Evolutionary conservation across 2,888 invertebrate species (phyloP), one percentile per base, ranked within the genome.

Genomic region (Caenorhabditis panamensis): DNA sequence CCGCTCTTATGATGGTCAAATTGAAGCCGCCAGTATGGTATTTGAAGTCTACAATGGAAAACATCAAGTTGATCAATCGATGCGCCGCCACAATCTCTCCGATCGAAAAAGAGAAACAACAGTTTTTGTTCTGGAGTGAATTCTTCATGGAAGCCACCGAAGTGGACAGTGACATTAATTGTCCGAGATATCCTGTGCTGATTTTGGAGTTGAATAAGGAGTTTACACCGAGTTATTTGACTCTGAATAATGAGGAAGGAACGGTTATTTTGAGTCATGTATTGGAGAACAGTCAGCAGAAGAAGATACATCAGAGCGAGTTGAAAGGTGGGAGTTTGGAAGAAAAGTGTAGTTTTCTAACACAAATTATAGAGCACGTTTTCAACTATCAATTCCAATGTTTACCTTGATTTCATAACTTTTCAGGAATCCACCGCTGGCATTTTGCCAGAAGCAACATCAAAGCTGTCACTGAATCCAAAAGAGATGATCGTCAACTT

Each of bases 121-220:
- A 84, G 59, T 86, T 85, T 51, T 78, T 86, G 9, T 87, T 86
- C 75, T 87, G 87, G 87, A 75, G 97, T 94, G 98, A 99, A 90
- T 98, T 96, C 92, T 98, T 99, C 92, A 94, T 96, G 44, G 97
- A 97, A 92, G 97, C 97, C 13, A 96, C 95, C 31, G 95, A 95
- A 91, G 59, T 79, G 16, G 93, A 93, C 76, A 68, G 94, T 86
- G 94, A 94, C 75, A 95, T 95, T 63, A 84, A 82, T 26, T 88
- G 86, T 28, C 84, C 88, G 8, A 72, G 90, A 18, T 91, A 88
- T 54, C 91, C 91, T 54, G 90, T 92, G 4, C 92, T 96, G 71
- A 94, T 96, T 83, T 92, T 96, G 87, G 98, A 99, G 92, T 95
- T 96, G 0, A 95, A 94, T 73, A 96, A 96, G 92, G 88, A 89